Evolutionary conservation across 1,140 invertebrate species (phyloP), one percentile per base, ranked within the genome.

Genomic region (Drosophila rufa): DNA sequence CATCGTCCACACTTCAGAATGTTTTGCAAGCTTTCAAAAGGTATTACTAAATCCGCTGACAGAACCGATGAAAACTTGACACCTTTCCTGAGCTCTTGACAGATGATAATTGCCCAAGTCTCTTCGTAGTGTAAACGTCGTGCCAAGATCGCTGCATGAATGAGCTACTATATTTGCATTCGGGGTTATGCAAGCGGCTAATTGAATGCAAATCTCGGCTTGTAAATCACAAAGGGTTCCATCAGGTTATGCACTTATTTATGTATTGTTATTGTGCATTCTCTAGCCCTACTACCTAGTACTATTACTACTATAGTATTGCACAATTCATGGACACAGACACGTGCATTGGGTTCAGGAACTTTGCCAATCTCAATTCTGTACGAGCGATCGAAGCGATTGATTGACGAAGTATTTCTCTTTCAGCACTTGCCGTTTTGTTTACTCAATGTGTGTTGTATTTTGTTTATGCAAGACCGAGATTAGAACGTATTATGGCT

Each of bases 41-140:
- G 43, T 40, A 51, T 73, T 47, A 61, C 40, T 64, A 66, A 74
- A 43, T 53, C 57, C 43, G 40, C 71, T 75, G 71, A 75, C 69
- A 75, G 70, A 75, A 75, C 58, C 45, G 51, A 50, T 48, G 69
- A 55, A 74, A 74, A 74, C 71, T 62, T 75, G 71, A 75, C 71
- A 75, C 71, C 58, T 55, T 74, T 62, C 67, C 68, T 47, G 43
- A 71, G 43, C 36, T 68, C 40, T 69, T 69, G 66, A 69, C 66
- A 48, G 50, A 9, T 30, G 68, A 71, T 71, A 71, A 71, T 71
- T 71, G 36, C 50, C 25, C 15, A 71, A 46, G 40, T 17, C 33
- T 71, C 50, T 71, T 57, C 42, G 36, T 22, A 57, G 50, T 70
- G 68, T 25, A 71, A 51, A 67, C 61, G 15, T 67, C 45, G 66